Base-by-base conservation (phyloP, 2,888 invertebrate species). In the Lasius platythorax region DNA sequence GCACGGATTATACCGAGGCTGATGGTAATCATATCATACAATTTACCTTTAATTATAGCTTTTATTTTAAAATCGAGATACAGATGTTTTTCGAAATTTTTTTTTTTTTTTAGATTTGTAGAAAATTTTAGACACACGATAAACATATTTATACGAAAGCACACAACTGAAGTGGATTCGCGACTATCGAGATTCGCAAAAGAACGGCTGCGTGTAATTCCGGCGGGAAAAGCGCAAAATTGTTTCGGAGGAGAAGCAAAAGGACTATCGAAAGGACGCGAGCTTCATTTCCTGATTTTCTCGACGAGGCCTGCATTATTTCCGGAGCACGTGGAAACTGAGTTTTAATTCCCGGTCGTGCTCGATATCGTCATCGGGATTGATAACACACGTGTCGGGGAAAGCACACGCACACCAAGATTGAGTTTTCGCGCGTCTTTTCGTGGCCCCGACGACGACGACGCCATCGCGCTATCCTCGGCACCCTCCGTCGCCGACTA, bases 381-480 rank as follows among this genome's bases (percentile, higher is more conserved):
- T 37, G 70, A 61, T 28, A 43, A 61, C 64, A 83, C 37, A 63
- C 74, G 40, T 61, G 66, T 64, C 64, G 83, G 15, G 2, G 43
- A 63, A 75, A 79, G 83, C 83, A 61, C 87, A 73, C 74, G 73
- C 73, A 79, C 74, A 58, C 81, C 30, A 64, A 43, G 37, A 67
- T 1, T n/a, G 76, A 12, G 61, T 68, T 78, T 74, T 76, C 63
- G 75, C 63, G 43, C 61, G 76, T 74, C 82, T 78, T 82, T 53
- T 68, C 79, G 64, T 61, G 61, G 58, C 64, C 58, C 18, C 73
- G 84, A 70, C 78, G 90, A 87, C 40, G 86, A 84, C 85, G 89
- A 87, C 93, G 93, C 93, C 94, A 93, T 94, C 90, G 90, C 91
- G 90, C 87, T 92, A 86, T 92, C 91, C 90, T 90, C 91, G 89